Base-by-base conservation (phyloP, 2,888 invertebrate species). In the Mylabris sibirica region DNA sequence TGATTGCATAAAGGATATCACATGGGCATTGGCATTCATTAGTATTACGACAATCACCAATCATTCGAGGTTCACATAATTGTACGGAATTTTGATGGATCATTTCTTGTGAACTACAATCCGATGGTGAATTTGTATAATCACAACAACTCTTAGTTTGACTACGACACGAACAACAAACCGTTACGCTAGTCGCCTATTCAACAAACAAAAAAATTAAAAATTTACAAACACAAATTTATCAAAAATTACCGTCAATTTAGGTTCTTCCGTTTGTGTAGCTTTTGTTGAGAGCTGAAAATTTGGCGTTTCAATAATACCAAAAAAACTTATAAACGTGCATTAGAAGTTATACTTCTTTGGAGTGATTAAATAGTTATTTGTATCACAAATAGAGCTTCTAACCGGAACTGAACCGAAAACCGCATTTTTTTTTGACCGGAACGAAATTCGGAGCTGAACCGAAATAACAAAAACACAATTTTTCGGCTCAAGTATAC, bases 1-100 rank as follows among this genome's bases (percentile, higher is more conserved):
- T 82, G 11, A 82, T 77, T 12, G 84, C 82, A 67, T 83, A 84
- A 67, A 80, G 69, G 5, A 80, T 74, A 66, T 76, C 57, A 24
- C 1, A 3, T 3, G 57, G 57, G 24, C 57, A 57, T 70, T 53
- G 57, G 9, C 57, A 57, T 1, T 24, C 24, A 5, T 11, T 12
- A n/a, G n/a, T n/a, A n/a, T n/a, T n/a, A n/a, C n/a, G 12, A 14
- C 3, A 57, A 57, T 57, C 57, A 24, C 57, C 57, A 22, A 22
- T 17, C 3, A 6, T 6, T 20, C 9, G 20, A 20, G 0, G 2
- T 9, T 20, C 20, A 2, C 20, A 3, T 17, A n/a, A 17, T 44
- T 17, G n/a, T 4, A 44, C 4, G 17, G 20, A 2, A 1, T 44
- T 5, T 5, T 44, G 6, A 5, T 1, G 17, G 17, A 30, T 4